Conservation (phyloP, 2,888 invertebrate species). For the Anoncus sp. region DNA sequence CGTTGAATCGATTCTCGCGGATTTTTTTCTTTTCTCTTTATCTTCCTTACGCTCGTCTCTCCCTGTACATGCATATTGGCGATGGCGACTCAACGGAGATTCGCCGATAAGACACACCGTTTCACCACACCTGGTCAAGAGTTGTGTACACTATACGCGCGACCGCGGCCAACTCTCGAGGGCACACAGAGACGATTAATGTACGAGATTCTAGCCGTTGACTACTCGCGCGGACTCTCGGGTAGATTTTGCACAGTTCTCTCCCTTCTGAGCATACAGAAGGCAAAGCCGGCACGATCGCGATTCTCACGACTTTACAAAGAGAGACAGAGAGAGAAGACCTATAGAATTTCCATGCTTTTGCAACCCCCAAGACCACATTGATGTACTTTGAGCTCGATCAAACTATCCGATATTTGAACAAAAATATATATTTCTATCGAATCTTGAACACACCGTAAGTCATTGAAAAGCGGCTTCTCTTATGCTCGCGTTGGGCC, state of each 20-base stretch:
- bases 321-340: background rate
- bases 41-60: slow-evolving; percentile 45
- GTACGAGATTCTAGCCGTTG: slow-evolving; percentile 63
- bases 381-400: slow-evolving; percentile 34
- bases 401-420: slow-evolving; percentile 44
- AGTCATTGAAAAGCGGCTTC: slow-evolving; percentile 65
- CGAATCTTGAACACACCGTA: slow-evolving; percentile 75
- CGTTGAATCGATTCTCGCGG: slow-evolving; percentile 27
- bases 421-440: slow-evolving; percentile 24
- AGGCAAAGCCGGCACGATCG: slow-evolving; percentile 42
- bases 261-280: slow-evolving; percentile 2
- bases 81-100: slow-evolving; percentile 59
- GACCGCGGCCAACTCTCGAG: slow-evolving; percentile 17
- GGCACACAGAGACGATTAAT: slow-evolving; percentile 61
- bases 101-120: slow-evolving; percentile 66
- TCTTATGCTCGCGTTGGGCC: slow-evolving; percentile 74
- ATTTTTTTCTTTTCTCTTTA: slow-evolving; percentile 34
- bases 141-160: slow-evolving; percentile 40
- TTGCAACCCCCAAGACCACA: slow-evolving; percentile 18
- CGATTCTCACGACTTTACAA: slow-evolving; percentile 59
- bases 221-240: slow-evolving; percentile 40
- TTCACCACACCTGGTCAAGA: slow-evolving; percentile 67
- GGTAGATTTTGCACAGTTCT: slow-evolving; percentile 11
- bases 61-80: slow-evolving; percentile 35
- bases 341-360: slow-evolving; percentile 60